phyloP scores from a whole-genome alignment of 2,113 vertebrate genomes.

The Elaphurus davidianus region DNA sequence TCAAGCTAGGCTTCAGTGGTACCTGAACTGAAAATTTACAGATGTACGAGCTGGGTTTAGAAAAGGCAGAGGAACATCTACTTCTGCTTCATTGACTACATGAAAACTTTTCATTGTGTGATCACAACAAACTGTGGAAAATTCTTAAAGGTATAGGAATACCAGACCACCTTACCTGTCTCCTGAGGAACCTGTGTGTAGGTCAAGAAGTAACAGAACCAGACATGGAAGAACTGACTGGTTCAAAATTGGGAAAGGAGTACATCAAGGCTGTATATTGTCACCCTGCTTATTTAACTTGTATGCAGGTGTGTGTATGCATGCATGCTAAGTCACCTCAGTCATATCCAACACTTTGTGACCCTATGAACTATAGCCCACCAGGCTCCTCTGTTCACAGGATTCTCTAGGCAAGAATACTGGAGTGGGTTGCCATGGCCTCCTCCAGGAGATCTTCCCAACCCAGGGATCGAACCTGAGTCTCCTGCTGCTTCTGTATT shows the following conservation, averaged over 20 bases:
- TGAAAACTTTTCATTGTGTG: neutral
- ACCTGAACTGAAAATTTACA: neutral
- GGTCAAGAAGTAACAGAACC: neutral
- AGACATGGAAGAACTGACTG: neutral
- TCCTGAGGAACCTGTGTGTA: neutral
- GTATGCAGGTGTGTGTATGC: neutral
- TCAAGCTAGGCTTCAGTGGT: neutral
- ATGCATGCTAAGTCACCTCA: neutral
- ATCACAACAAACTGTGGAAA: neutral
- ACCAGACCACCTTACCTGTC: neutral
- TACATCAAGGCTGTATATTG: neutral
- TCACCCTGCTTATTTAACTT: neutral
- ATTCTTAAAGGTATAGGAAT: neutral
- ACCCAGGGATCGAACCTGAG: neutral
- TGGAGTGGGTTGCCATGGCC: neutral
- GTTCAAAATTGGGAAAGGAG: neutral
- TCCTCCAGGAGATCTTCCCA: neutral
- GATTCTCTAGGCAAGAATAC: neutral
- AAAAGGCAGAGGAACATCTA: neutral
- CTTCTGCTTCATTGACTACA: neutral
- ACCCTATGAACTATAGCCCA: neutral
- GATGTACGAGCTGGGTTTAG: neutral
- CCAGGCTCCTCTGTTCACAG: neutral
- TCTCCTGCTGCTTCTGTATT: neutral
- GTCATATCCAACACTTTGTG: neutral